Base-by-base conservation (phyloP, 2,888 invertebrate species). In the Agrotis puta region DNA sequence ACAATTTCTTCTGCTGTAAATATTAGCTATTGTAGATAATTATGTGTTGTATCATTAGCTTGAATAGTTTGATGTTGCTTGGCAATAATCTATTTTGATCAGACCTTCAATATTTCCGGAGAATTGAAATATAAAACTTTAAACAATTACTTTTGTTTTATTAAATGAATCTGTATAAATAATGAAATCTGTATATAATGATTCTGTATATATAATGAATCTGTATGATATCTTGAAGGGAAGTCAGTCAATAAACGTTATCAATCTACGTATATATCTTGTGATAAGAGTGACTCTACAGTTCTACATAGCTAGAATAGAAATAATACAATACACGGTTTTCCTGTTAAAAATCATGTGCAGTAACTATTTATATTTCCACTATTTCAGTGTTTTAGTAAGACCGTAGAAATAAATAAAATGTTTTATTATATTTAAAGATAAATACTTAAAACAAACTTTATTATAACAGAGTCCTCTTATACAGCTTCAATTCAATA, bases 211-310 rank as follows among this genome's bases (percentile, higher is more conserved):
- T 11, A 39, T 39, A 27, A n/a, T 27, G 18, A 33, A 33, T 56
- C 13, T 33, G 56, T 13, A 14, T 56, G 39, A 33, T 76, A 57
- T 50, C 27, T 61, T 18, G 33, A 3, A 9, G 24, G 43, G 43
- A 56, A 45, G 43, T 68, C 18, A n/a, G 22, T 53, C 39, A 77
- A 62, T 39, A 51, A 22, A 43, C 33, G 39, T 50, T 61, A 79
- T 77, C 51, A 73, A 43, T 22, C 18, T 22, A 33, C 5, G 39
- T 39, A 13, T 39, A 13, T 56, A 72, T 65, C 65, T 56, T 43
- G 18, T 76, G 76, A 76, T 79, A 78, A 76, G 22, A 53, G 5
- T 20, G 18, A 39, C 2, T 39, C 9, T 11, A 39, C 14, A 24
- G n/a, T 27, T 18, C 7, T 27, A 59, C 24, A 54, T 22, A 64